Evolutionary conservation across 2,888 invertebrate genomes (phyloP), one percentile per base, ranked within the genome.

Genomic region (Acleris emargana): DNA sequence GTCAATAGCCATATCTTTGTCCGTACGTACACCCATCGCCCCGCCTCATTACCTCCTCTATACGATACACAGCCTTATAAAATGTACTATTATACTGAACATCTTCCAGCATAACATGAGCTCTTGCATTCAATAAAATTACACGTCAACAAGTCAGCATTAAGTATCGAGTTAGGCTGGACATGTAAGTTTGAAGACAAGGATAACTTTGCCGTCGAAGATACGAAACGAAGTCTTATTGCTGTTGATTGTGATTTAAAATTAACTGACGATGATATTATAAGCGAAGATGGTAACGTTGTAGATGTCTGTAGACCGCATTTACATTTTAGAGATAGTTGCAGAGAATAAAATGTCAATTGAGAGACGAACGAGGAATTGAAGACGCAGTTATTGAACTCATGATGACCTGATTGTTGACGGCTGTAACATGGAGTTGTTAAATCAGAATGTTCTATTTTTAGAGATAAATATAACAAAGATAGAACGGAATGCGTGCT

Each of bases 291-390:
- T 42, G 43, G 54, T 13, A 73, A 76, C 74, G 77, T 84, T 85
- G 85, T 83, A 84, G 80, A 84, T 88, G 84, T 86, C 86, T 87
- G 86, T 83, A 84, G 83, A 88, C 87, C 87, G 81, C 89, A 89
- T 90, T 90, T 90, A 90, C 89, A 89, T 89, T 90, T 88, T 88
- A 86, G 84, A 88, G 84, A 86, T 88, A 84, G 88, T 87, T 84
- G 86, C 80, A 80, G 81, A 83, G 87, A 88, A 88, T 90, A 90
- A 66, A 89, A 91, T 89, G 90, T 90, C 90, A 90, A 91, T 90
- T 90, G 89, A 89, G 89, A 84, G 83, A 85, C 82, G 84, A 82
- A 84, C 83, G 81, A 83, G 79, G 85, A 87, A 86, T 87, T 87
- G 88, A 87, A 85, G 71, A 57, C 73, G 88, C 87, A 86, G 89